Evolutionary conservation across 1,140 invertebrate species (phyloP).

Genomic region (Thalassaphorura encarpata): DNA sequence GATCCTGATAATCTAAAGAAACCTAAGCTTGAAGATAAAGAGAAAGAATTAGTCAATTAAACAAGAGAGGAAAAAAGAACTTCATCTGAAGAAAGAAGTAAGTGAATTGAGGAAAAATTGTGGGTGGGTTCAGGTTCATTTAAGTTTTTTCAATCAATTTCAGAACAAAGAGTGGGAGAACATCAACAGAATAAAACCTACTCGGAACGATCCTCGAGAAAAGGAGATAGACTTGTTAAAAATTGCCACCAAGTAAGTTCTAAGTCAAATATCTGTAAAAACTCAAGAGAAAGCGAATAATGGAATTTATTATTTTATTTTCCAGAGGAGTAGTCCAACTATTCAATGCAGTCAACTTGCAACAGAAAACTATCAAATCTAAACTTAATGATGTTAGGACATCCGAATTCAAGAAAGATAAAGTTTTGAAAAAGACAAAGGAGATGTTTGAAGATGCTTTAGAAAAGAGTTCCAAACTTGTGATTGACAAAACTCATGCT

Average conservation of each 20-base stretch:
- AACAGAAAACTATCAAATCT: constrained; percentile 65
- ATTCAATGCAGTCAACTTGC: constrained; percentile 78
- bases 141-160: constrained; percentile 8
- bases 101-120: neutral
- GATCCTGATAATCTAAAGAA: constrained; percentile 21
- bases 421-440: constrained; percentile 52
- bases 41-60: constrained; percentile 8
- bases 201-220: constrained; percentile 56
- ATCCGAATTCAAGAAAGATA: constrained; percentile 69
- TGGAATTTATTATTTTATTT: constrained; percentile 33
- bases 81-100: neutral
- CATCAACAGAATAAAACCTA: constrained; percentile 50
- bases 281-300: constrained; percentile 1
- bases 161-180: constrained; percentile 51
- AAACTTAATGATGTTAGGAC: constrained; percentile 61
- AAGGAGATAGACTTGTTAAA: constrained; percentile 59
- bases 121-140: neutral
- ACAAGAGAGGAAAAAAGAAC: neutral
- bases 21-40: constrained; percentile 20
- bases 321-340: constrained; percentile 79
- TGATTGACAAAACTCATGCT: too few relatives aligned
- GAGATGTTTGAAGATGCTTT: constrained; percentile 22
- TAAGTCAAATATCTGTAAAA: neutral
- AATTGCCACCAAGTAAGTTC: constrained; percentile 61
- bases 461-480: constrained; percentile 30